Evolutionary conservation across 2,888 invertebrate species (phyloP).

Genomic region (Electrophaes corylata): DNA sequence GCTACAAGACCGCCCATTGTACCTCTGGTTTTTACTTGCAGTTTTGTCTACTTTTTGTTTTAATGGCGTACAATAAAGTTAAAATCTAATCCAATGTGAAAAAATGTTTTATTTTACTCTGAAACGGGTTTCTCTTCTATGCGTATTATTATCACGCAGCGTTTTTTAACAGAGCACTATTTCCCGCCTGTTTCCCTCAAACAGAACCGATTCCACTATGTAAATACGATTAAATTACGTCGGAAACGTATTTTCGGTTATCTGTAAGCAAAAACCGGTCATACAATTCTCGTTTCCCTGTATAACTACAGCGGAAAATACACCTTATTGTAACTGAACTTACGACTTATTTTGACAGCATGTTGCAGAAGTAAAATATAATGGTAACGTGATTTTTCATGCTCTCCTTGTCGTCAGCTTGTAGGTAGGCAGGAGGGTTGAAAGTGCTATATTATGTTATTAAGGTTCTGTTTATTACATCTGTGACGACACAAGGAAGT

Average conservation of each 20-base stretch:
- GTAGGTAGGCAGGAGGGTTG: slow-evolving; percentile 28
- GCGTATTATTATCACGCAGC: no score
- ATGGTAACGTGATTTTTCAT: slow-evolving; percentile 30
- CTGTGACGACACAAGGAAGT: slow-evolving; percentile 16
- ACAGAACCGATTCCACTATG: neutral
- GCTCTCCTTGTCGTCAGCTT: slow-evolving; percentile 30
- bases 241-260: slow-evolving; percentile 10
- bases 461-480: slow-evolving; percentile 21
- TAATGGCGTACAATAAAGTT: no score
- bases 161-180: neutral
- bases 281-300: slow-evolving; percentile 4
- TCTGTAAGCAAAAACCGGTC: neutral
- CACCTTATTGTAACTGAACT: neutral
- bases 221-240: slow-evolving; percentile 11
- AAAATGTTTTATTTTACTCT: neutral
- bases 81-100: no score
- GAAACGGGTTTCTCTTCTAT: neutral
- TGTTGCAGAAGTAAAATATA: slow-evolving; percentile 22
- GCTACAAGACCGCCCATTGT: no score
- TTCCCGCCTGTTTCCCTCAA: neutral
- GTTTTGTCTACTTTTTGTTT: no score
- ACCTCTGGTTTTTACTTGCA: no score
- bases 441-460: slow-evolving; percentile 28
- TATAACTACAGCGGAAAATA: slow-evolving; percentile 1
- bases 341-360: slow-evolving; percentile 4